These are phyloP conservation scores for Cinara cedri DNA, from an alignment of 2,888 invertebrate species.

Conservation along the genomic window DNA sequence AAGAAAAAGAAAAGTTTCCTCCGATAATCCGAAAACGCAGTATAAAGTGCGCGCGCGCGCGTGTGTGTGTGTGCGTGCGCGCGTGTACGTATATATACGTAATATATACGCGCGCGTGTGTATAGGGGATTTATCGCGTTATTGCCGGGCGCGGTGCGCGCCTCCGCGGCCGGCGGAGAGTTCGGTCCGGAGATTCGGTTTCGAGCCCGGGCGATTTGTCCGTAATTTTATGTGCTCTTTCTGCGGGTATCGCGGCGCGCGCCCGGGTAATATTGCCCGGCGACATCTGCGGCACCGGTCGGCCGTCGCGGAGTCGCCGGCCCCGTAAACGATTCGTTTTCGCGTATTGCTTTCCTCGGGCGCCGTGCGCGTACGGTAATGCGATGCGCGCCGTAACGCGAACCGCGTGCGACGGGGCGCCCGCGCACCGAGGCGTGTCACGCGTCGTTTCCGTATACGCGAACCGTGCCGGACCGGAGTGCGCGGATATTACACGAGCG, in stretches of 20 bases:
- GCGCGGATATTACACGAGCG: too few relatives aligned
- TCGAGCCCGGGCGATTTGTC: constrained; percentile 37
- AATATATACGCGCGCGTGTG: too few relatives aligned
- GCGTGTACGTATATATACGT: background rate
- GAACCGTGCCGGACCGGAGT: too few relatives aligned
- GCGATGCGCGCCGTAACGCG: too few relatives aligned
- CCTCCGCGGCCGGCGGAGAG: background rate
- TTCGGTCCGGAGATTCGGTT: constrained; percentile 46
- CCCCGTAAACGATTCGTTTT: constrained; percentile 55
- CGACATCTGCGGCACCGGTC: constrained; percentile 47
- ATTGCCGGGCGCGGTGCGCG: background rate
- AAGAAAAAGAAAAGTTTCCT: constrained; percentile 25
- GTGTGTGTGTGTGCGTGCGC: background rate
- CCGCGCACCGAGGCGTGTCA: too few relatives aligned
- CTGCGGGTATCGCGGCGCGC: background rate
- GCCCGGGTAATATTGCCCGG: constrained; percentile 37
- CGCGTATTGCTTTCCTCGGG: constrained; percentile 55
- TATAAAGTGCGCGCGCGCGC: background rate
- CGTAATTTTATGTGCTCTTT: constrained; percentile 53
- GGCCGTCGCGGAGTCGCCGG: constrained; percentile 47
- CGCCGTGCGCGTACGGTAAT: background rate
- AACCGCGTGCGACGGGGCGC: too few relatives aligned
- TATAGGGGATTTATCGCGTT: constrained; percentile 24
- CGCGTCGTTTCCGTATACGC: too few relatives aligned
- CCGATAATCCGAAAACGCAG: constrained; percentile 26